A percentile compares a stretch with the other conserved stretches of the same genome.
These are phyloP conservation scores for Perizoma affinitatum DNA, from an alignment of 2,888 invertebrate species.

Conservation along the genomic window DNA sequence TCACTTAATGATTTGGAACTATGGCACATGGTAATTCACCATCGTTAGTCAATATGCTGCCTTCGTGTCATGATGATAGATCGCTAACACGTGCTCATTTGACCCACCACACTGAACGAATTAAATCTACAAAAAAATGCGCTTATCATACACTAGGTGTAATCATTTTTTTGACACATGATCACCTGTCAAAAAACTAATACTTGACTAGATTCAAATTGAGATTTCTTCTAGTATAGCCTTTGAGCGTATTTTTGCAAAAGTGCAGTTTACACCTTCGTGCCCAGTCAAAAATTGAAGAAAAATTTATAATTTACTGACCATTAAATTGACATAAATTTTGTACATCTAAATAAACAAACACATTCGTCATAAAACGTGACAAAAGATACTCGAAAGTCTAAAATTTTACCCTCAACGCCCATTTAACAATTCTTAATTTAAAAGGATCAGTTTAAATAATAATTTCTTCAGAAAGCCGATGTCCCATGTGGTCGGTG, in stretches of 20 bases:
- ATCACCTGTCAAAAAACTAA: no score
- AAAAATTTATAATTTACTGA: constrained; percentile 17
- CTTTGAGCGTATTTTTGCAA: no score
- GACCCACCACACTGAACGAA: constrained; percentile 1
- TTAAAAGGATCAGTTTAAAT: constrained; percentile 56
- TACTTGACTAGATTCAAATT: no score
- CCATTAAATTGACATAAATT: constrained; percentile 36
- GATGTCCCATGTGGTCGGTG: constrained; percentile 43
- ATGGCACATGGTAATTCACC: not conserved
- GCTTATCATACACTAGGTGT: no score
- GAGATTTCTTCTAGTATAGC: no score
- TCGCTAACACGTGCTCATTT: constrained; percentile 12
- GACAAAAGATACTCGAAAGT: constrained; percentile 43
- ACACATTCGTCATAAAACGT: constrained; percentile 51
- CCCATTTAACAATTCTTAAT: constrained; percentile 62
- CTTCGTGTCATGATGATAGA: constrained; percentile 15
- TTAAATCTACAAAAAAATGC: not conserved
- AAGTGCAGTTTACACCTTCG: no score
- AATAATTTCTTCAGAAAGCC: constrained; percentile 56
- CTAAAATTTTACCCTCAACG: constrained; percentile 52
- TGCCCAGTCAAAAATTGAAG: not conserved
- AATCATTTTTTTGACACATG: no score
- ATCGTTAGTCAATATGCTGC: constrained; percentile 11
- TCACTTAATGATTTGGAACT: not conserved
- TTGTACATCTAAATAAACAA: constrained; percentile 61